These are phyloP conservation scores for Pocillopora verrucosa DNA, from an alignment of 64 coral and sea anemone species.

Conservation along the genomic window DNA sequence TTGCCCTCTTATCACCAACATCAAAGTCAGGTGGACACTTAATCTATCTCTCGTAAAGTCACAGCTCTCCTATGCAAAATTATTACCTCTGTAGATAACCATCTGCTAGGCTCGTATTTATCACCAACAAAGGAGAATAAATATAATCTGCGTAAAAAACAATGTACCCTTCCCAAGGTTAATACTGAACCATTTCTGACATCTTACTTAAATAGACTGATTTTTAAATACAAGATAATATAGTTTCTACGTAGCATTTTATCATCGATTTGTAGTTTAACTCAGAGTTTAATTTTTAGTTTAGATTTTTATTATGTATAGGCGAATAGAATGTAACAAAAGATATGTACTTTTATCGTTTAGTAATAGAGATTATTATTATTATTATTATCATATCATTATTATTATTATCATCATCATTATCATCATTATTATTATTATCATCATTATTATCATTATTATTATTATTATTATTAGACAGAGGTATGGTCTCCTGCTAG, in stretches of 20 bases:
- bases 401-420: not conserved
- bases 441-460: not conserved
- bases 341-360: conserved; percentile 26
- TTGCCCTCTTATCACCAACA: conserved; percentile 16
- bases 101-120: too few relatives aligned
- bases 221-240: conserved; percentile 13
- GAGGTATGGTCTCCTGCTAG: conserved; percentile 20
- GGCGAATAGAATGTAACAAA: not conserved
- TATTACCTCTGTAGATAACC: too few relatives aligned
- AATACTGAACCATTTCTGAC: not conserved
- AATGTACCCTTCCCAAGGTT: not conserved
- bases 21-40: conserved; percentile 13
- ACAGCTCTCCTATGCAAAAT: conserved; percentile 7
- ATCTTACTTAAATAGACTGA: conserved; percentile 3
- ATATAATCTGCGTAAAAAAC: too few relatives aligned
- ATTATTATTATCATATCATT: not conserved
- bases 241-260: not conserved
- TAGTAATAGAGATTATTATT: not conserved
- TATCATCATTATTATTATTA: not conserved
- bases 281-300: not conserved
- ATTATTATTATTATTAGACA: not conserved
- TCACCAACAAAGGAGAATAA: too few relatives aligned
- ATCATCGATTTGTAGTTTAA: not conserved
- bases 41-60: conserved; percentile 18
- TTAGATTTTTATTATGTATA: not conserved